Percentiles rank a stretch among this genome's conserved stretches.
Evolutionary conservation across 2,888 invertebrate genomes (phyloP).

Genomic region (Reticulitermes lucifugus): DNA sequence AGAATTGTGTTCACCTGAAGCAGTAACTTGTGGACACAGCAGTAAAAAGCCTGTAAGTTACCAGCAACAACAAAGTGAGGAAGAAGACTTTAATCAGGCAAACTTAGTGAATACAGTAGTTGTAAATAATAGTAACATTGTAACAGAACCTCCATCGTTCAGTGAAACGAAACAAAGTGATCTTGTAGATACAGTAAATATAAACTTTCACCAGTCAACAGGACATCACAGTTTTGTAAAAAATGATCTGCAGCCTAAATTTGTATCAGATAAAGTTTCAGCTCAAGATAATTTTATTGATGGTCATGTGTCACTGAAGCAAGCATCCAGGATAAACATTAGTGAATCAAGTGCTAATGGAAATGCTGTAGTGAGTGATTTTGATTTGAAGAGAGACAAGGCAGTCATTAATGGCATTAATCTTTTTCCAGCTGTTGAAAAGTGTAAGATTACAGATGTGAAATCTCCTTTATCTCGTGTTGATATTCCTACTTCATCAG

Average conservation of each 20-base stretch:
- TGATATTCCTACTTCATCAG: constrained; percentile 22
- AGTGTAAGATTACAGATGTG: not conserved
- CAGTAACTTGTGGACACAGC: not conserved
- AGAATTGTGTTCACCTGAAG: not conserved
- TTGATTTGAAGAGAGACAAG: constrained; percentile 8
- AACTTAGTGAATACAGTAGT: constrained; percentile 31
- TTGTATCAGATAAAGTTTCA: not conserved
- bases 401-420: not conserved
- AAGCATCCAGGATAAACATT: not conserved
- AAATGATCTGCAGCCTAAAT: not conserved
- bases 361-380: constrained; percentile 4
- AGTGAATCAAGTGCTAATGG: not conserved
- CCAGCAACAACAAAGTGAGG: constrained; percentile 33
- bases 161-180: not conserved
- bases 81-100: constrained; percentile 24
- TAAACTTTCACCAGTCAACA: not conserved
- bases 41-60: not conserved
- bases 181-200: not conserved
- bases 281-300: not conserved
- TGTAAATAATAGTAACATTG: constrained; percentile 43
- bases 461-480: constrained; percentile 7
- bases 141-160: not conserved
- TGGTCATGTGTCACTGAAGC: not conserved
- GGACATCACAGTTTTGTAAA: not conserved
- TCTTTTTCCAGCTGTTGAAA: not conserved